A percentile compares a stretch with the other conserved stretches of the same genome.
Conservation (phyloP, 2,113 vertebrate species). For the Toxotes chatareus region DNA sequence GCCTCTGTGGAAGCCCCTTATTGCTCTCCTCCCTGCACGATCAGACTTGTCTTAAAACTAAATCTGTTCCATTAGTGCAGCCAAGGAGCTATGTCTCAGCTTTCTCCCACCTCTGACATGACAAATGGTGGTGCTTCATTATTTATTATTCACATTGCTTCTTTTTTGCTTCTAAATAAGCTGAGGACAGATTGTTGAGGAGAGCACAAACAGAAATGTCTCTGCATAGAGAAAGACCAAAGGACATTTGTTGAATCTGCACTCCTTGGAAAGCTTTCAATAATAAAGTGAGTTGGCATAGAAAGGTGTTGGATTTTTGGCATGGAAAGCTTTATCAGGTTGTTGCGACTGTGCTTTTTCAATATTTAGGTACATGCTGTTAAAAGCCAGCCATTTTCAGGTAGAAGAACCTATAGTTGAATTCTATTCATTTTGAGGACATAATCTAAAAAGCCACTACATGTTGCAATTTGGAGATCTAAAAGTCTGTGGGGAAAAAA, state of each 20-base stretch:
- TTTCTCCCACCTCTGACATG: constrained; percentile 33
- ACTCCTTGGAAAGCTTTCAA: constrained; percentile 4
- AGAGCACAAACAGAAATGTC: constrained; percentile 24
- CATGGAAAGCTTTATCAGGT: background rate
- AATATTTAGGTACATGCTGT: constrained; percentile 15
- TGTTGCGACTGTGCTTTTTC: background rate
- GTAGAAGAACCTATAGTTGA: background rate
- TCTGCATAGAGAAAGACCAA: background rate
- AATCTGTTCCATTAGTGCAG: constrained; percentile 33
- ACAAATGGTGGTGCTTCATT: constrained; percentile 35
- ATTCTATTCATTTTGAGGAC: background rate
- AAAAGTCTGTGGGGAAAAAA: background rate
- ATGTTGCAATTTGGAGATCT: constrained; percentile 1
- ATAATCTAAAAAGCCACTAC: background rate
- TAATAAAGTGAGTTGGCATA: constrained; percentile 15
- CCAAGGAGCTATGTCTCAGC: constrained; percentile 27
- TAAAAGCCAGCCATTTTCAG: background rate
- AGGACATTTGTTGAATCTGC: background rate
- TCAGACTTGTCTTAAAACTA: constrained; percentile 35
- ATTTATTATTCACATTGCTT: constrained; percentile 48
- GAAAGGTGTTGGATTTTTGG: constrained; percentile 2
- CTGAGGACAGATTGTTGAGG: constrained; percentile 40
- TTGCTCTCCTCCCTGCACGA: background rate
- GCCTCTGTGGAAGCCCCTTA: constrained; percentile 13
- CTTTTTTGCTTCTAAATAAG: constrained; percentile 29